Conservation (phyloP, 1,140 invertebrate species). For the Drosophila mayri region DNA sequence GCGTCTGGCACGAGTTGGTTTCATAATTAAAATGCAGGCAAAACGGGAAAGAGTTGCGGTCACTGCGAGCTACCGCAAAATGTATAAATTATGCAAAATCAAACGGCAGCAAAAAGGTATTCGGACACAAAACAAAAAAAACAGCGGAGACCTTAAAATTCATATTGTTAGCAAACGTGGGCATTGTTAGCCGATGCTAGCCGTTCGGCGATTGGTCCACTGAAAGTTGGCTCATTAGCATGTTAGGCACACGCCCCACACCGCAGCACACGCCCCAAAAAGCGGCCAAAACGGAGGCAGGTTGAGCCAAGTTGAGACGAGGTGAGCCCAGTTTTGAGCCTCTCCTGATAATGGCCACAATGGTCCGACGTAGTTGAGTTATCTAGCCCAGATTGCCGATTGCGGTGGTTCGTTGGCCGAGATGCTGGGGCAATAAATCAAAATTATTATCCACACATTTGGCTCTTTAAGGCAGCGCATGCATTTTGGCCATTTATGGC, state of each 20-base stretch:
- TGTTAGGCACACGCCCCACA: constrained; percentile 75
- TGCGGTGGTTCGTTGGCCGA: constrained; percentile 32
- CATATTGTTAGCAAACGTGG: constrained; percentile 67
- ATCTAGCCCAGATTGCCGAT: constrained; percentile 70
- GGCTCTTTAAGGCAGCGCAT: constrained; percentile 76
- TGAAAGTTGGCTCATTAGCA: constrained; percentile 76
- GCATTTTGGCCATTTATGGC: constrained; percentile 74
- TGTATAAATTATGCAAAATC: constrained; percentile 70
- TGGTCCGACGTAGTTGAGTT: constrained; percentile 53
- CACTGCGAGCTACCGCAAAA: constrained; percentile 65
- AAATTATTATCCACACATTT: constrained; percentile 81
- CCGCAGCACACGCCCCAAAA: constrained; percentile 66
- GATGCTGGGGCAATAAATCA: constrained; percentile 72
- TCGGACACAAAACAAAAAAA: constrained; percentile 31
- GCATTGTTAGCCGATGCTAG: constrained; percentile 47
- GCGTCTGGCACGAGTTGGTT: constrained; percentile 69
- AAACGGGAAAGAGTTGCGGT: constrained; percentile 65
- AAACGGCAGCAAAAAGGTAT: constrained; percentile 41
- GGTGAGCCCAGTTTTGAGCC: constrained; percentile 18
- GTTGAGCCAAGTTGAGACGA: constrained; percentile 28
- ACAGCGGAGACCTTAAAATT: constrained; percentile 53
- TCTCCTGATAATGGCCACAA: constrained; percentile 60
- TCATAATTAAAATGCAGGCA: constrained; percentile 69
- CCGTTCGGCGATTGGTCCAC: constrained; percentile 71
- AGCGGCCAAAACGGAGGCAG: constrained; percentile 19